phyloP scores from a whole-genome alignment of 2,113 vertebrate species.

The Polypterus bichir region DNA sequence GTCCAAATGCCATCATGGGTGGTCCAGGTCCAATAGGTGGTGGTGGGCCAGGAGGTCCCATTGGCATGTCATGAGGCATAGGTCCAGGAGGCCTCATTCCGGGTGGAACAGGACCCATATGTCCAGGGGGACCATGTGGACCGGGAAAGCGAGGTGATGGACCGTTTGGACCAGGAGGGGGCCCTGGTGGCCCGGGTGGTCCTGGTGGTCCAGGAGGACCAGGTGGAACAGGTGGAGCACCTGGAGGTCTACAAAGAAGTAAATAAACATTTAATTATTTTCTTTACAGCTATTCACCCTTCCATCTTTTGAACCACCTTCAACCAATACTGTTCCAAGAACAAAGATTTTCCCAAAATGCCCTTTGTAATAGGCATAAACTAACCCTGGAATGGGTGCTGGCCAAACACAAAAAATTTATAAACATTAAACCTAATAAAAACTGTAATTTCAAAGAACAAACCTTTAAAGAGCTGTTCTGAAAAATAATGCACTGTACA shows the following conservation, averaged over 20 bases:
- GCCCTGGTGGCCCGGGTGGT: constrained; percentile 32
- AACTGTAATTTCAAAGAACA: no score
- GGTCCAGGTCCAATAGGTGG: constrained; percentile 46
- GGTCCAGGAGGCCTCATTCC: constrained; percentile 42
- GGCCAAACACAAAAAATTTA: no score
- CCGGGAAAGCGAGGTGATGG: constrained; percentile 57
- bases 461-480: no score
- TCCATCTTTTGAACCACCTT: no score
- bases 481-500: no score
- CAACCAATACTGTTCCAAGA: no score
- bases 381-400: no score
- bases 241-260: constrained; percentile 20
- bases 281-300: no score
- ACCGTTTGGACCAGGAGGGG: constrained; percentile 30
- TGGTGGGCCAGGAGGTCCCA: constrained; percentile 52
- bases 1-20: constrained; percentile 67
- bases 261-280: no score
- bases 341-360: no score
- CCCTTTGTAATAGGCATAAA: no score
- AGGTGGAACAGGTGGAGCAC: neutral
- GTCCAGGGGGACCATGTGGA: constrained; percentile 52
- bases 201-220: constrained; percentile 31
- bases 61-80: constrained; percentile 54
- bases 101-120: constrained; percentile 20
- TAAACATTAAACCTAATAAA: no score